Base-by-base conservation (phyloP, 1,140 invertebrate genomes). In the Brachionus rubens region DNA sequence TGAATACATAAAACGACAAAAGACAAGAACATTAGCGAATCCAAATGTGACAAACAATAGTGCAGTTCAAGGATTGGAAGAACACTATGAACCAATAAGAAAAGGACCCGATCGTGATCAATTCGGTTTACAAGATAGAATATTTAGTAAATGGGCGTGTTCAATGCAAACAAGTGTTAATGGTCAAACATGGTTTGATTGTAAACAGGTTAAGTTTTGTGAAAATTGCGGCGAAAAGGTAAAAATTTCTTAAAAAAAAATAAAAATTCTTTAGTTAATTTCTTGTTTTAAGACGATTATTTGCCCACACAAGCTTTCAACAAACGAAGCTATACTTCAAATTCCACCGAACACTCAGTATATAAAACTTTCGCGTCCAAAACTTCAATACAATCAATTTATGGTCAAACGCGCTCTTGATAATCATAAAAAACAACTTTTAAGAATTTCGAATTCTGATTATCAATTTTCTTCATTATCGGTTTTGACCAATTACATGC, bases 61-160 rank as follows among this genome's bases (percentile, higher is more conserved):
- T 28, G 43, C 46, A 19, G 46, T 54, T 3, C 68, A 72, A 48
- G 68, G 68, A 6, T 19, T 72, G 9, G 68, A 72, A 50, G 68
- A 72, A 12, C 68, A 72, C 19, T 72, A 72, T 41, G 68, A 72
- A 40, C 68, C 68, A 21, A 72, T 54, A 33, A 19, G 68, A 30
- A 72, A 72, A 33, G 68, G 68, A 48, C 46, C 68, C 9, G 68
- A 72, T 72, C 68, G 68, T 19, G 68, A 72, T 41, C 68, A 72
- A 24, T 72, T 72, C 12, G 50, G 46, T 40, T 28, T 72, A 1
- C 68, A 72, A 33, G 68, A 72, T 48, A 33, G 68, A 50, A 19
- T 72, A 12, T 72, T 72, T 50, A 72, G 68, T 24, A 72, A 72
- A 28, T 72, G 68, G 68, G 68, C 68, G 4, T 72, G 68, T 50